Conservation (phyloP, 2,888 invertebrate genomes). For the Dasypogon diadema region DNA sequence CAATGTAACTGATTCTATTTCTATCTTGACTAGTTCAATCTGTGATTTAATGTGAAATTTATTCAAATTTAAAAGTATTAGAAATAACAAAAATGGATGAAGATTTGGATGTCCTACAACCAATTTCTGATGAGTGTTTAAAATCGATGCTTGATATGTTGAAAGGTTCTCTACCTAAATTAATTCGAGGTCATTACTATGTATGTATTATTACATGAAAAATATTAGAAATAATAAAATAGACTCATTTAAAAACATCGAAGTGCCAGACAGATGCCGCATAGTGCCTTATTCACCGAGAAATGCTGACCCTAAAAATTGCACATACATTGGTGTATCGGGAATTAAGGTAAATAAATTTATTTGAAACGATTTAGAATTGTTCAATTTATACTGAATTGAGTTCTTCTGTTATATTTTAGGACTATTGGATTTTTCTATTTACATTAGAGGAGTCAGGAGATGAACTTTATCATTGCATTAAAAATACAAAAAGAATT, state of each 20-base stretch:
- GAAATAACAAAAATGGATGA: background rate
- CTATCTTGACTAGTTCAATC: no score
- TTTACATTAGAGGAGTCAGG: slow-evolving; percentile 51
- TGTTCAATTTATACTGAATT: no score
- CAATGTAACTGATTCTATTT: no score
- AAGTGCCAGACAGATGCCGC: slow-evolving; percentile 43
- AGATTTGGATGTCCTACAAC: slow-evolving; percentile 46
- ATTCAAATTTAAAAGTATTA: no score
- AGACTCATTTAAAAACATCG: background rate
- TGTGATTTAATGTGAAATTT: no score
- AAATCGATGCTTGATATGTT: slow-evolving; percentile 14
- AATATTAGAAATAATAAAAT: background rate
- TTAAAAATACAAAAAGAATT: slow-evolving; percentile 53
- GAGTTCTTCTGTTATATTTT: no score
- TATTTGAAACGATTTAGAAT: no score
- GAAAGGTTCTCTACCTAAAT: slow-evolving; percentile 19
- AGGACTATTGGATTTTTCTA: slow-evolving; percentile 55
- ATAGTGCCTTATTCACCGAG: slow-evolving; percentile 40
- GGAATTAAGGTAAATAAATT: slow-evolving; percentile 47
- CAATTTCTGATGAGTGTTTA: slow-evolving; percentile 25
- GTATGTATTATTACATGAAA: slow-evolving; percentile 42
- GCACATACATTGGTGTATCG: slow-evolving; percentile 53
- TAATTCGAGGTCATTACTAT: slow-evolving; percentile 51
- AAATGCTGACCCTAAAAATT: slow-evolving; percentile 53
- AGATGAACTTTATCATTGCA: slow-evolving; percentile 53